Evolutionary conservation across 37 sponge, comb jelly and placozoan species (phyloP), one percentile per base, ranked within the genome.

Genomic region (Beroe ovata): DNA sequence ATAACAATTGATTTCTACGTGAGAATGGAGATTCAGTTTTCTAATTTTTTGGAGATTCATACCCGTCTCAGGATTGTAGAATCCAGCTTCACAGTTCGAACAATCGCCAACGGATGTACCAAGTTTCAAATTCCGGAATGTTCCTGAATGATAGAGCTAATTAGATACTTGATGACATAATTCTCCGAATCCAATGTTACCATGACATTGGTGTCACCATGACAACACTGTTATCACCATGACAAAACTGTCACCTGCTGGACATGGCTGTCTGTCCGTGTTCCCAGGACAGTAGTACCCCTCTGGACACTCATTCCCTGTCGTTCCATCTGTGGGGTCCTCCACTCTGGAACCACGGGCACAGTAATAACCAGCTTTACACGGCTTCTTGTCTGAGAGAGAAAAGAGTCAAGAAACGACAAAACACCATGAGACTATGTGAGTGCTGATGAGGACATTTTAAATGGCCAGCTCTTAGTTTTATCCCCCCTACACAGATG

Each of bases 231-330:
- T n/a, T n/a, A n/a, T n/a, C n/a, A n/a, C n/a, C n/a, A n/a, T n/a
- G n/a, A n/a, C n/a, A n/a, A n/a, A n/a, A n/a, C n/a, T n/a, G n/a
- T 66, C 4, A 89, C 89, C 89, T 34, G 60, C 25, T 8, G 89
- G 89, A 89, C 89, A 89, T 1, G 89, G 62, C 25, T 23, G 39
- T 33, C 35, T 60, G 62, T 89, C 42, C 1, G 32, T 1, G 35
- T 88, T 60, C 1, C 89, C 91, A 11, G 63, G 64, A 63, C 91
- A 91, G 89, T 90, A 91, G 42, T 90, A 64, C 19, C 66, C 69
- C 11, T 32, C 62, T 1, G 91, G 91, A 59, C 91, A 91, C 18
- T n/a, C 58, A 18, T 41, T 90, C 14, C 91, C 89, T 8, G 64
- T 91, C 1, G 4, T 18, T 14, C 41, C 71, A 30, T 91, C 91